Base-by-base conservation (phyloP, 2,113 vertebrate species). In the Zapornia atra region DNA sequence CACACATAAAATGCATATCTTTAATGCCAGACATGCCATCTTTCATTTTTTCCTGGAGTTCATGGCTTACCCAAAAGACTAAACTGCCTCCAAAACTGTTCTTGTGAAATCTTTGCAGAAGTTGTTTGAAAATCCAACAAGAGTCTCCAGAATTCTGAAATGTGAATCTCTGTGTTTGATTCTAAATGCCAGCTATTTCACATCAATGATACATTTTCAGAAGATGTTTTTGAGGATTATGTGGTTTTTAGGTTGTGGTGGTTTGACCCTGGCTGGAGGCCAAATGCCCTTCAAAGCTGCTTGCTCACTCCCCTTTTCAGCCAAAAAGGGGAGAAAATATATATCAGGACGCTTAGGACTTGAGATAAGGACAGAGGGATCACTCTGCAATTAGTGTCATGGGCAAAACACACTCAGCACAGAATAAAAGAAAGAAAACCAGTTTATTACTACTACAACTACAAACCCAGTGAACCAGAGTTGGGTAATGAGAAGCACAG, bases 141-240 rank as follows among this genome's bases (percentile, higher is more conserved):
- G 4, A 25, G 5, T 29, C 8, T 15, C 21, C 13, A 66, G 15
- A 68, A 63, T 70, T 79, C n/a, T 71, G 40, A 82, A 80, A 73
- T 33, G 24, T 34, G 3, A 59, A 7, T 84, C 31, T 44, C 28
- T 33, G 6, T 89, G 38, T 60, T 68, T 24, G 25, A 31, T 56
- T 70, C 25, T 86, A 93, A 79, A 56, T 51, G 2, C 40, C 48
- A 38, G 5, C 11, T 71, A 22, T 31, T 53, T 82, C 17, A 42
- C 5, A n/a, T n/a, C 19, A 66, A 6, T 48, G 4, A 56, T 38
- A 16, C 5, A 7, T 42, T 71, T 68, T 48, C 36, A 54, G 57
- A 76, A 66, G 4, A 0, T 46, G 3, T 6, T 78, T 75, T 36
- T 79, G 46, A 69, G 11, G 25, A 60, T 65, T 65, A 0, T 0